Evolutionary conservation across 2,797 vertebrate species (phyloP), one percentile per base, ranked within the genome.

Genomic region (Lacerta viridis): DNA sequence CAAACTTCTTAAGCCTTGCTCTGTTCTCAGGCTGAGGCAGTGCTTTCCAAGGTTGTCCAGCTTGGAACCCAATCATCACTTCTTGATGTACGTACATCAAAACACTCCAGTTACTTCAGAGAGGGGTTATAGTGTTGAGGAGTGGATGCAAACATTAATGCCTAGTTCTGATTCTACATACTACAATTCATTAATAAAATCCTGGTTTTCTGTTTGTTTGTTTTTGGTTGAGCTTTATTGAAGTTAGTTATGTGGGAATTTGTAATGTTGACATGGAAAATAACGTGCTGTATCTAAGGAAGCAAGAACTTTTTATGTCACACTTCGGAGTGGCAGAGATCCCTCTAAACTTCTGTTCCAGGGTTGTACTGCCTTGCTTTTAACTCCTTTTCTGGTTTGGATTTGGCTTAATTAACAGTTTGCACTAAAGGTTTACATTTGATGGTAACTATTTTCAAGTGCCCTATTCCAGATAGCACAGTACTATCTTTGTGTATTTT

Each of bases 151-250:
- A 74, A 15, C 50, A 41, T 61, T 61, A 29, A 61, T 83, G 46
- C 15, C 66, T 85, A 27, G 72, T 90, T 88, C 84, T 93, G 89
- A 94, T 90, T 89, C 20, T 13, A 36, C 87, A 33, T 82, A 50
- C 55, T 85, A 82, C 0, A 15, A 87, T 74, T 80, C 88, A 87
- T 77, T 18, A 83, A 15, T 88, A 59, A 41, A 80, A 5, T 27
- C 78, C 18, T 27, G 4, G 39, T 25, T 25, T 78, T 2, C 9
- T 27, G 4, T 10, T 27, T 23, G 33, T 33, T 33, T 33, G 33
- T 20, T 39, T 18, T 5, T 7, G 15, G 10, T 13, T 79, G 43
- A 55, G 29, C 59, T 55, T 50, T 55, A 79, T 50, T 11, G 29
- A 46, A 78, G 11, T n/a, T 46, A 13, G 75, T 77, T 43, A 27